phyloP scores from a whole-genome alignment of 2,113 vertebrate genomes.

The Nesoenas mayeri region DNA sequence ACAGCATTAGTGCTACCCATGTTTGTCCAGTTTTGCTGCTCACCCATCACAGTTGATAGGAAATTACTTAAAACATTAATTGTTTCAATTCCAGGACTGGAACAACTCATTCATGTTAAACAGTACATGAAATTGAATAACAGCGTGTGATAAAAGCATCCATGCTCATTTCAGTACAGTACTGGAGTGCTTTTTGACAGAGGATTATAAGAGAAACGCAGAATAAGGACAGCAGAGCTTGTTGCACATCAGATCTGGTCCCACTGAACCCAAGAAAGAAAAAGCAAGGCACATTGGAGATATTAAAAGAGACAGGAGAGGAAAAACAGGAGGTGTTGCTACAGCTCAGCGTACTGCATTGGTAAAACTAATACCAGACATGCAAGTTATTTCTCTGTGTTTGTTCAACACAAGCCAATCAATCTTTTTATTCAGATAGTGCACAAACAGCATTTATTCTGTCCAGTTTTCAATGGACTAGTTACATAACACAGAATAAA shows the following conservation, averaged over 20 bases:
- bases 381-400: neutral
- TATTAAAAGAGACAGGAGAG: neutral
- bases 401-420: neutral
- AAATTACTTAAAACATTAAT: constrained; percentile 22
- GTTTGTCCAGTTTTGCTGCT: neutral
- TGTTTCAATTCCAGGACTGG: neutral
- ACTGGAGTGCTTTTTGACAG: neutral
- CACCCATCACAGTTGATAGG: neutral
- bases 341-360: neutral
- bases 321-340: neutral
- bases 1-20: neutral
- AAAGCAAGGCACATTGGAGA: neutral
- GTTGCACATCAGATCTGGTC: neutral
- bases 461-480: neutral
- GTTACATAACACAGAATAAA: neutral
- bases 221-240: neutral
- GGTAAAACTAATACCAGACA: neutral
- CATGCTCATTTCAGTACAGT: neutral
- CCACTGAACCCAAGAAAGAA: neutral
- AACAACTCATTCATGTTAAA: neutral
- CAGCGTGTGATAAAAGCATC: neutral
- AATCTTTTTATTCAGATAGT: neutral
- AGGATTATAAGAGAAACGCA: neutral
- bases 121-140: neutral
- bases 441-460: neutral